Conservation (phyloP, 2,797 vertebrate genomes). For the Dicrostonyx torquatus region DNA sequence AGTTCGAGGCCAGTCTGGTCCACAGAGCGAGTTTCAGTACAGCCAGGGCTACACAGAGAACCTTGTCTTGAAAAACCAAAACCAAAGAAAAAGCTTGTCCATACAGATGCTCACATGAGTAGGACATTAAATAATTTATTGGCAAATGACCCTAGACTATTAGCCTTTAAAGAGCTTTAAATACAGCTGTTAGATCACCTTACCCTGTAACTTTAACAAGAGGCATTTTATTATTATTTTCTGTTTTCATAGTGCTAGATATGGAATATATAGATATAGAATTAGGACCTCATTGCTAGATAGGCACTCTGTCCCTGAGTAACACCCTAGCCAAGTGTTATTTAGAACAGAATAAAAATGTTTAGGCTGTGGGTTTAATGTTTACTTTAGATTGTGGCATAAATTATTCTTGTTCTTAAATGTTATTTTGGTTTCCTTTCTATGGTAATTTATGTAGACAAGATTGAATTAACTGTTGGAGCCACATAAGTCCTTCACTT, state of each 20-base stretch:
- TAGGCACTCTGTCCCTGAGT: neutral
- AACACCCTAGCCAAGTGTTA: neutral
- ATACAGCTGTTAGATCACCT: neutral
- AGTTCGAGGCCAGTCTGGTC: neutral
- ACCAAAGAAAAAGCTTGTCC: neutral
- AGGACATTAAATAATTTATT: conserved; percentile 10
- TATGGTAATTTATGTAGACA: conserved; percentile 10
- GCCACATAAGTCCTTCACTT: neutral
- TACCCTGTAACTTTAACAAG: neutral
- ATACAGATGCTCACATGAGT: neutral
- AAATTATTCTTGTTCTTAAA: conserved; percentile 48
- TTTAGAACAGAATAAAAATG: neutral
- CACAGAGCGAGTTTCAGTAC: neutral
- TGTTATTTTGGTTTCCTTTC: conserved; percentile 50
- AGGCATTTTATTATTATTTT: neutral
- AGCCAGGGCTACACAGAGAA: neutral
- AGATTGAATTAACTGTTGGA: conserved; percentile 11
- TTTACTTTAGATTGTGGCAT: conserved; percentile 48
- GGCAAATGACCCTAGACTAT: neutral
- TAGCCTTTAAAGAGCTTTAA: conserved; percentile 51
- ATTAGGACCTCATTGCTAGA: neutral
- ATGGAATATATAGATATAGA: neutral
- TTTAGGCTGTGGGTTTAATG: neutral
- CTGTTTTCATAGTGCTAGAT: neutral
- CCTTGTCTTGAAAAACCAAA: neutral